phyloP scores from a whole-genome alignment of 2,113 vertebrate species.

The Forbesichthys papilliferus region DNA sequence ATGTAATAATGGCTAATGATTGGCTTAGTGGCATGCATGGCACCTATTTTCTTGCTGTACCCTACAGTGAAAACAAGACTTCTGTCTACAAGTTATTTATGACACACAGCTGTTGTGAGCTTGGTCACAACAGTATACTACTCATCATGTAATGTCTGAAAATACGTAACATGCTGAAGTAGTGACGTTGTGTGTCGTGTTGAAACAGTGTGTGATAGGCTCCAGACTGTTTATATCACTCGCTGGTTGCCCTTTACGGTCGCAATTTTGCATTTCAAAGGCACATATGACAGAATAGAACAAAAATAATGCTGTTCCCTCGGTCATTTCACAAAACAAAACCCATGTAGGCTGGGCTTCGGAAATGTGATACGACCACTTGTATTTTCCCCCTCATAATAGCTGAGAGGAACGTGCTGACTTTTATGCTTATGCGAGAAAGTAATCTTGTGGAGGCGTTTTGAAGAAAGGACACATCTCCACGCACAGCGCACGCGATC shows the following conservation, averaged over 20 bases:
- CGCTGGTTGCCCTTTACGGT: slow-evolving; percentile 28
- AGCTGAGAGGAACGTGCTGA: slow-evolving; percentile 24
- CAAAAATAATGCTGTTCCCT: not conserved
- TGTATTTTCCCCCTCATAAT: slow-evolving; percentile 22
- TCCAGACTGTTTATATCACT: slow-evolving; percentile 15
- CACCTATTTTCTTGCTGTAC: slow-evolving; percentile 19
- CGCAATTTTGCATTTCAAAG: slow-evolving; percentile 28
- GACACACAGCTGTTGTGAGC: slow-evolving; percentile 41
- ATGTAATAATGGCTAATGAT: too few species aligned
- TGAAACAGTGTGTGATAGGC: not conserved
- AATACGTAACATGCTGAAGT: slow-evolving; percentile 19
- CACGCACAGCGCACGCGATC: slow-evolving; percentile 22
- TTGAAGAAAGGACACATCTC: not conserved
- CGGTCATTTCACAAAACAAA: slow-evolving; percentile 18
- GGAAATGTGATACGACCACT: slow-evolving; percentile 57
- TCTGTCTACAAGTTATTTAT: slow-evolving; percentile 30
- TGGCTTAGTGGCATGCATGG: not conserved
- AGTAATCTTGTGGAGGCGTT: slow-evolving; percentile 12
- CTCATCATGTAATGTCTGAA: slow-evolving; percentile 23
- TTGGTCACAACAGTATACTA: not conserved
- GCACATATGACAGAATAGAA: not conserved
- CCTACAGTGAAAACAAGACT: slow-evolving; percentile 2
- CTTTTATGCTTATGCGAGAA: slow-evolving; percentile 11
- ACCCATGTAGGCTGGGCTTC: slow-evolving; percentile 61
- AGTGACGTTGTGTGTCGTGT: slow-evolving; percentile 1